Percentiles rank a stretch among this genome's conserved stretches.
These are phyloP conservation scores for Axinella damicornis DNA, from an alignment of 37 sponge, comb jelly and placozoan genomes.

Conservation along the genomic window DNA sequence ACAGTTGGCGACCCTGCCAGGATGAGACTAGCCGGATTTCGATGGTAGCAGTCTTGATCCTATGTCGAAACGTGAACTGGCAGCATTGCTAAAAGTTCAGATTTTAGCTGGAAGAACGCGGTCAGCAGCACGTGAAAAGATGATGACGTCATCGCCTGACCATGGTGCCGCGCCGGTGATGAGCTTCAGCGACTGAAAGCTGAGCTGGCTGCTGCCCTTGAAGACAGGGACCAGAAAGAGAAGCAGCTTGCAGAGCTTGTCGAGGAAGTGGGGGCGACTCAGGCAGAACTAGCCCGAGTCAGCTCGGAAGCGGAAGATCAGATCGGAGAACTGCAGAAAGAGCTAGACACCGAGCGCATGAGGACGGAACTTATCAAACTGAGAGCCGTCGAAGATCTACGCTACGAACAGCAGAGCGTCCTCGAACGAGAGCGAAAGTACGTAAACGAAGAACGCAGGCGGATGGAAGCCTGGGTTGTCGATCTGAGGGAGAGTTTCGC, in stretches of 20 bases:
- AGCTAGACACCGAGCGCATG: neutral
- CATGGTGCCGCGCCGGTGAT: neutral
- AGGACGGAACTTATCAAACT: neutral
- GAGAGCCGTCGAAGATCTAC: neutral
- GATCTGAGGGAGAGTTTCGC: neutral
- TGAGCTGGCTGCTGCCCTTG: too few species aligned
- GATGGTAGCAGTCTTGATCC: neutral
- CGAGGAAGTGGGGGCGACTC: neutral
- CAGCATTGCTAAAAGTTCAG: neutral
- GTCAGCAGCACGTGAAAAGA: neutral
- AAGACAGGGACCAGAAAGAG: neutral
- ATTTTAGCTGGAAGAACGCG: neutral
- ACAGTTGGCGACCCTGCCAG: conserved; percentile 26
- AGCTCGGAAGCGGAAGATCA: neutral
- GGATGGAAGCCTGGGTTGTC: neutral
- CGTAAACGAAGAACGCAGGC: neutral
- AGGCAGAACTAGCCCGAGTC: too few species aligned
- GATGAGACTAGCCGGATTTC: neutral
- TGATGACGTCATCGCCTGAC: neutral
- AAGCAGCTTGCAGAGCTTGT: neutral
- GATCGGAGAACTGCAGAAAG: neutral
- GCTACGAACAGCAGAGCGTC: neutral
- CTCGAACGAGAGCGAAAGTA: neutral
- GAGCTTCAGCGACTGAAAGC: too few species aligned
- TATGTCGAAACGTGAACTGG: neutral